Base-by-base conservation (phyloP, 2,113 vertebrate genomes). In the Manacus vitellinus region DNA sequence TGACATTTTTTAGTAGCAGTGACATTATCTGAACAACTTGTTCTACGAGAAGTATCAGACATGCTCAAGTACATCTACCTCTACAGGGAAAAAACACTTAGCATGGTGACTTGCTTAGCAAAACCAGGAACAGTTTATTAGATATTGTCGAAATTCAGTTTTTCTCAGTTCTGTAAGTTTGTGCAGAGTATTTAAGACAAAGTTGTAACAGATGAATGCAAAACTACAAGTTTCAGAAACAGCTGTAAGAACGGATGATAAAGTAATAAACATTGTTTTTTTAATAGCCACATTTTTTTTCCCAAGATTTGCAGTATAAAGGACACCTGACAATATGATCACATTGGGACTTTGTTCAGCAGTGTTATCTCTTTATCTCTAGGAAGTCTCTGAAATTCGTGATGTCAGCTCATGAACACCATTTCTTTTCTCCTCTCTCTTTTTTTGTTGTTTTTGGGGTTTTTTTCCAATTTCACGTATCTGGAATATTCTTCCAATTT, bases 1-100 rank as follows among this genome's bases (percentile, higher is more conserved):
- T 92, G 90, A 94, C 80, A 90, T 89, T 96, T 92, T 92, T 86
- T 71, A 68, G 79, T 58, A 65, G 47, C 73, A 56, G 25, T 75
- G 94, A 90, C 83, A 87, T 95, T 86, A 84, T 62, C 63, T 72
- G 54, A 95, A 77, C 47, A 91, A 28, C 52, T 91, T 88, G 47
- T 67, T 94, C 68, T 41, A 44, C 71, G 35, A 65, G 71, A 65
- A 94, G 75, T 17, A 74, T 37, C 75, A 91, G 68, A 47, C n/a
- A 47, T 30, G 54, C 24, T 56, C 35, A 70, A 80, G 31, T 24
- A 62, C 2, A 0, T 49, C 73, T 52, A 18, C 17, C 10, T 79
- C 63, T 51, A 21, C 6, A 63, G 27, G 52, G 30, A 10, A 67
- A 66, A 77, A 67, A 14, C 18, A 8, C 44, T 35, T 47, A 73